Percentiles rank a stretch among this genome's conserved stretches.
These are phyloP conservation scores for Chrysochloris asiatica DNA, from an alignment of 2,113 vertebrate genomes.

Conservation along the genomic window DNA sequence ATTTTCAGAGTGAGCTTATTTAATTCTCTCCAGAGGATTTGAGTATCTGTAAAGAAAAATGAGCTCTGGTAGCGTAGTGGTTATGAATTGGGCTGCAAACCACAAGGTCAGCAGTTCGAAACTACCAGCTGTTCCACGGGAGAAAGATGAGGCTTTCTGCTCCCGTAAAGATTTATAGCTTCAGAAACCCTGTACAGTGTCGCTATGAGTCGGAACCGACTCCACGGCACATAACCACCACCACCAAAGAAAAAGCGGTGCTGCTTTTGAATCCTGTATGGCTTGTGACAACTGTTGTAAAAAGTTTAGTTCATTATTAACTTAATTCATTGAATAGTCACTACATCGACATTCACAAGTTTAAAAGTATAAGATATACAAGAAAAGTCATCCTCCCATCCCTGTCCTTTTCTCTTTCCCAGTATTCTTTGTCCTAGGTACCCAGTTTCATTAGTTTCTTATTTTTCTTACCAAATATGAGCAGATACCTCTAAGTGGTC, in stretches of 20 bases:
- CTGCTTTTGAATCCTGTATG: not conserved
- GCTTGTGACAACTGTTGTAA: not conserved
- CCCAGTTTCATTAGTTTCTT: not conserved
- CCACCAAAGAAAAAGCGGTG: not conserved
- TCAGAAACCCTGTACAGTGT: no score
- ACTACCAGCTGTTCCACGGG: no score
- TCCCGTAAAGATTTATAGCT: no score
- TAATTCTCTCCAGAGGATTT: not conserved
- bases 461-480: not conserved
- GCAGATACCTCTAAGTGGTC: not conserved
- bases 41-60: not conserved
- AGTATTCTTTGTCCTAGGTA: not conserved
- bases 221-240: no score
- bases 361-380: not conserved
- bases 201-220: no score
- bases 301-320: not conserved
- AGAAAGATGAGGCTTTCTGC: no score
- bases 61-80: no score
- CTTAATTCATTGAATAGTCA: conserved; percentile 17
- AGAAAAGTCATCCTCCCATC: not conserved
- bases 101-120: no score
- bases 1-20: not conserved
- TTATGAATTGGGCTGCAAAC: no score
- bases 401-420: not conserved
- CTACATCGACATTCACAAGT: not conserved